Evolutionary conservation across 2,888 invertebrate species (phyloP).

Genomic region (Cryptocephalus primarius): DNA sequence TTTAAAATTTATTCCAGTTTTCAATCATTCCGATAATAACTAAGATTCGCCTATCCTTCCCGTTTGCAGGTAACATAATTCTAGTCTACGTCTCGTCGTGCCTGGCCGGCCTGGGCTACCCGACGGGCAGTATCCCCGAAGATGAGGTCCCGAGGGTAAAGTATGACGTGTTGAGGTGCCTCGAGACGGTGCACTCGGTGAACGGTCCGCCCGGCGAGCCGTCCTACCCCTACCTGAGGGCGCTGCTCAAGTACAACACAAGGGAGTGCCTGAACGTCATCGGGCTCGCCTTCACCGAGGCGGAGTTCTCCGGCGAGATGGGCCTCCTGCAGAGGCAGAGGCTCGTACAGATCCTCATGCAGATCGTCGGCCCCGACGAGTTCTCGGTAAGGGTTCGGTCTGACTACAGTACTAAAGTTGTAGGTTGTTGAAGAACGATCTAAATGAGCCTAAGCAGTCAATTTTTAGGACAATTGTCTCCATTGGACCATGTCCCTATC

Average conservation of each 20-base stretch:
- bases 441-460: no score
- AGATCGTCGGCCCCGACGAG: slow-evolving; percentile 57
- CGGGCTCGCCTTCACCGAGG: slow-evolving; percentile 73
- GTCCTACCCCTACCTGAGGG: slow-evolving; percentile 61
- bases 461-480: no score
- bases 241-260: slow-evolving; percentile 69
- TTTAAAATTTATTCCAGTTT: no score
- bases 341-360: slow-evolving; percentile 66
- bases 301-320: slow-evolving; percentile 63
- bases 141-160: slow-evolving; percentile 55
- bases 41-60: no score
- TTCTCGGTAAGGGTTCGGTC: slow-evolving; percentile 47
- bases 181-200: slow-evolving; percentile 58
- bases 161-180: slow-evolving; percentile 58
- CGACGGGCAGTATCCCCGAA: slow-evolving; percentile 58
- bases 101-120: slow-evolving; percentile 72
- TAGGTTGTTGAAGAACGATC: no score
- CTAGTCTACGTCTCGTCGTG: slow-evolving; percentile 81
- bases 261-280: slow-evolving; percentile 78
- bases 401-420: neutral
- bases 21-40: no score
- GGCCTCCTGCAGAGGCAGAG: slow-evolving; percentile 61
- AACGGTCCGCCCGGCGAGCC: slow-evolving; percentile 49
- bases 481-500: no score
- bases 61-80: slow-evolving; percentile 61